phyloP scores from a whole-genome alignment of 2,113 vertebrate species.

The Protomyctophum bolini region DNA sequence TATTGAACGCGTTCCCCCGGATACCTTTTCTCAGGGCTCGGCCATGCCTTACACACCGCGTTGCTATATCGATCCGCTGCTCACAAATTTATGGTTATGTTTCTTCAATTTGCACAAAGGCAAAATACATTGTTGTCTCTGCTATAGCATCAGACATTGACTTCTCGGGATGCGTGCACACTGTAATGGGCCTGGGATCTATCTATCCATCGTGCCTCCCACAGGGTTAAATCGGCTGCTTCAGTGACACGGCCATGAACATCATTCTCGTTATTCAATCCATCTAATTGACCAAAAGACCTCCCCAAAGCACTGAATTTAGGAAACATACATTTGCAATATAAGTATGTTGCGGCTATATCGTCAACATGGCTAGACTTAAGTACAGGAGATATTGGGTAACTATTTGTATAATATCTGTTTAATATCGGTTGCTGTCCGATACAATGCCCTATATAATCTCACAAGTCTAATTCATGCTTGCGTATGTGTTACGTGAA shows the following conservation, averaged over 20 bases:
- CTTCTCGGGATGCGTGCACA: conserved; percentile 44
- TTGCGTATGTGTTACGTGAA: no score
- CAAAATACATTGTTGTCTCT: conserved; percentile 64
- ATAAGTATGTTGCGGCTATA: no score
- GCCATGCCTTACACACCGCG: conserved; percentile 21
- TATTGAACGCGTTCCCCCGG: conserved; percentile 69
- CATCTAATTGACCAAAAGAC: conserved; percentile 61
- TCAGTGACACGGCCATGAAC: conserved; percentile 48
- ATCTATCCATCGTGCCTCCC: conserved; percentile 16
- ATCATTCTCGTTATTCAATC: conserved; percentile 60
- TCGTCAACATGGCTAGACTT: no score
- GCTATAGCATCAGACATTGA: conserved; percentile 52
- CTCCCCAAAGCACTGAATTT: conserved; percentile 54
- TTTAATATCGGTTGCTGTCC: no score
- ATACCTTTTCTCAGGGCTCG: conserved; percentile 62
- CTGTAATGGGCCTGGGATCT: conserved; percentile 30
- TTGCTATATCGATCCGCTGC: conserved; percentile 64
- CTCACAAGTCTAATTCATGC: no score
- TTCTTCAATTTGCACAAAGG: conserved; percentile 70
- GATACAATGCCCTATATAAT: no score
- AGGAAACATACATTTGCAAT: conserved; percentile 44
- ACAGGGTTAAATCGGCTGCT: conserved; percentile 31
- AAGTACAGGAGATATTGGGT: no score
- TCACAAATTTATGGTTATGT: conserved; percentile 75
- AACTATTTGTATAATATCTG: no score